These are phyloP conservation scores for Catonia carolina DNA, from an alignment of 2,888 invertebrate genomes.

Conservation along the genomic window DNA sequence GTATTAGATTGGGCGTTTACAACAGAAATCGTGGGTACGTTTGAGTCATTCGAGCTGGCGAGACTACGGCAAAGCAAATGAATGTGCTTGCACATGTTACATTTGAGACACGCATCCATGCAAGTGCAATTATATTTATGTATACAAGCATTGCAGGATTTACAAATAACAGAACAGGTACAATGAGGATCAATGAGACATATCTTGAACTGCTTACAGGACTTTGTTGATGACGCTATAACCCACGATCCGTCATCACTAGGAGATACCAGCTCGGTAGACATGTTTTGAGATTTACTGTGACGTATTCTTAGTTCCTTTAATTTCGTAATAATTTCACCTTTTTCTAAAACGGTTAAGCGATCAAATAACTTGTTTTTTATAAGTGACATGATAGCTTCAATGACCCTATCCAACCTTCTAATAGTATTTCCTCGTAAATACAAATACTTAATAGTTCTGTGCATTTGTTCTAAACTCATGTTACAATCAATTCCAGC, in stretches of 20 bases:
- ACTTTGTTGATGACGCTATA: neutral
- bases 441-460: no score
- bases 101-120: neutral
- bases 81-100: slow-evolving; percentile 13
- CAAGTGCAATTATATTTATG: slow-evolving; percentile 9
- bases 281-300: neutral
- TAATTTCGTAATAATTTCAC: no score
- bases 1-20: no score
- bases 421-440: no score
- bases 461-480: no score
- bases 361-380: no score
- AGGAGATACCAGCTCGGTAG: neutral
- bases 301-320: neutral
- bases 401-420: no score
- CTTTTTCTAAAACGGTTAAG: no score
- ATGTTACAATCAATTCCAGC: no score
- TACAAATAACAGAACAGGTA: neutral
- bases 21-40: no score
- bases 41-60: no score
- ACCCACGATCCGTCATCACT: neutral
- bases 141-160: neutral
- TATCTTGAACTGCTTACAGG: neutral
- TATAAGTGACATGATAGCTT: no score
- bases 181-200: neutral
- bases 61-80: neutral